These are phyloP conservation scores for Meriones psammophilus DNA, from an alignment of 2,797 vertebrate species.

Conservation along the genomic window DNA sequence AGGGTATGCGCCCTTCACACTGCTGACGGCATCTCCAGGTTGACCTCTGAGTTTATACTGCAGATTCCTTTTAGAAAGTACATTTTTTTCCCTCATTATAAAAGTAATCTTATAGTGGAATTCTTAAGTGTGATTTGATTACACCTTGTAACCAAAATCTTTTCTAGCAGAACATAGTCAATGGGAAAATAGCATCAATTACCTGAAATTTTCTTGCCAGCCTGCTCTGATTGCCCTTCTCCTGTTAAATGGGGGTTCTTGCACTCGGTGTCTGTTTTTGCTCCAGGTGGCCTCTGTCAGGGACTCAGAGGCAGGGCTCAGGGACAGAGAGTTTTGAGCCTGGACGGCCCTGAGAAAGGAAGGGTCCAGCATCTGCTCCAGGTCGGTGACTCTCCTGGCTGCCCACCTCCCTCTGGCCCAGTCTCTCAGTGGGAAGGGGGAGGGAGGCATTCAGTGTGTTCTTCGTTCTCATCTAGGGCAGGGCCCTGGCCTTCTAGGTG, in stretches of 20 bases:
- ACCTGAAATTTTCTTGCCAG: constrained; percentile 78
- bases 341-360: constrained; percentile 3
- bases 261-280: neutral
- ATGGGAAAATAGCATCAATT: constrained; percentile 81
- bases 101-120: constrained; percentile 81
- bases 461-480: neutral
- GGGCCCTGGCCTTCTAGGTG: neutral
- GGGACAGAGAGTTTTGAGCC: neutral
- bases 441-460: neutral
- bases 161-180: constrained; percentile 77
- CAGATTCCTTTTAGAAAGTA: constrained; percentile 68
- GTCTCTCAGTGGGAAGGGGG: constrained; percentile 50
- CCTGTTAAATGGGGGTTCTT: constrained; percentile 34
- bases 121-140: constrained; percentile 83
- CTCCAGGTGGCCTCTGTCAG: neutral
- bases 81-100: constrained; percentile 74
- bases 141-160: constrained; percentile 80
- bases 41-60: constrained; percentile 44
- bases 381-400: neutral
- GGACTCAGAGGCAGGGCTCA: neutral
- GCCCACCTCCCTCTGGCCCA: neutral
- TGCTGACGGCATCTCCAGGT: constrained; percentile 28
- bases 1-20: neutral
- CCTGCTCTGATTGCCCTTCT: constrained; percentile 58
- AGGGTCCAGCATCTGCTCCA: neutral